Evolutionary conservation across 2,113 vertebrate species (phyloP).

Genomic region (Xerus inauris): DNA sequence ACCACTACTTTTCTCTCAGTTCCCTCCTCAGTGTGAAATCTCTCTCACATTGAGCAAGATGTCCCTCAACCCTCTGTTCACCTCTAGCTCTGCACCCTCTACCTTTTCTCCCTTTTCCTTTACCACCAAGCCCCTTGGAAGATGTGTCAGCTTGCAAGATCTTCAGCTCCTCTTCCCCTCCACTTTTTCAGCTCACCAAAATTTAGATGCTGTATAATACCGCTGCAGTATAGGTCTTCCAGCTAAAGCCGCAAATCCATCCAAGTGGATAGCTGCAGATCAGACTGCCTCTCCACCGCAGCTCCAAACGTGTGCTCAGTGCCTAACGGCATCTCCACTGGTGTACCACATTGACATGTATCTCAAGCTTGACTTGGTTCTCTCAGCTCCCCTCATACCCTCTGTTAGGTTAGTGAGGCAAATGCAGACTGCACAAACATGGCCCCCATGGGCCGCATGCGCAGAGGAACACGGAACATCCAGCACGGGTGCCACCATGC

Average conservation of each 20-base stretch:
- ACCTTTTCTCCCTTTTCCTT: background rate
- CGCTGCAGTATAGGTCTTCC: background rate
- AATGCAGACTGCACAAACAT: no score
- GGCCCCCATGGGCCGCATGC: no score
- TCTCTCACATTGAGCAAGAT: background rate
- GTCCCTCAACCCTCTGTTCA: background rate
- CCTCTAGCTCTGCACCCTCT: background rate
- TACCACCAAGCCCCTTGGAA: background rate
- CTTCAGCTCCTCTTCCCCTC: background rate
- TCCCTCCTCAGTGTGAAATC: background rate
- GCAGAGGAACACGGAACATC: no score
- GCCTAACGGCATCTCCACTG: background rate
- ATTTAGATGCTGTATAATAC: background rate
- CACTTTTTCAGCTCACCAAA: background rate
- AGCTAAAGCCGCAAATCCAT: background rate
- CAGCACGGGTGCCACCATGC: no score
- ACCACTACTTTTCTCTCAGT: background rate
- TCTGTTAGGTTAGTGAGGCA: no score
- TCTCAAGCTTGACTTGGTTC: background rate
- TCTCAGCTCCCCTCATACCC: accelerated
- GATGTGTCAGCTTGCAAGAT: background rate
- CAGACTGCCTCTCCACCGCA: no score
- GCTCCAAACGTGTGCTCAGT: no score
- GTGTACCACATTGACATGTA: accelerated
- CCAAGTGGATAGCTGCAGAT: no score